phyloP scores from a whole-genome alignment of 1,140 invertebrate species.

The Eubasilissa regina region DNA sequence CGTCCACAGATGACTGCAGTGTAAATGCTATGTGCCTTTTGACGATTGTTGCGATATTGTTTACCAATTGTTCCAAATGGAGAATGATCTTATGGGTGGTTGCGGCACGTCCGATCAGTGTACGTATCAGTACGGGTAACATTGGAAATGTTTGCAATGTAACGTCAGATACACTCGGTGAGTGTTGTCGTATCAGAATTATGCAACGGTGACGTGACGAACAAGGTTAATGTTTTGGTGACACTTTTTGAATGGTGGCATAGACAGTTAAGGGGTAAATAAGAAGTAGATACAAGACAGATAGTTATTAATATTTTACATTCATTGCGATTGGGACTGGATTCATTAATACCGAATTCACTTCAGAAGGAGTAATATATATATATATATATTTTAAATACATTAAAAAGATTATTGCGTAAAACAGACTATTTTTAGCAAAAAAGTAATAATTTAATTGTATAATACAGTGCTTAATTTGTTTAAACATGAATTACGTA shows the following conservation, averaged over 20 bases:
- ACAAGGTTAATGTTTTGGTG: neutral
- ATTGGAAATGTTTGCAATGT: conserved; percentile 34
- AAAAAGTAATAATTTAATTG: too few species aligned
- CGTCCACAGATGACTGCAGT: neutral
- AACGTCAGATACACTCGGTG: conserved; percentile 21
- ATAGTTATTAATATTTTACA: too few species aligned
- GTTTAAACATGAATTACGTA: too few species aligned
- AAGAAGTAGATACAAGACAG: too few species aligned
- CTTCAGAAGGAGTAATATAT: too few species aligned
- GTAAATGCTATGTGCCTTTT: neutral
- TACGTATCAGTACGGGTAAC: conserved; percentile 2
- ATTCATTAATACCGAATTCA: too few species aligned
- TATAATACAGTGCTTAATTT: too few species aligned
- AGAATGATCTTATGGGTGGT: conserved; percentile 15
- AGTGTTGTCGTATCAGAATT: conserved; percentile 32
- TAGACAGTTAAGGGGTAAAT: too few species aligned
- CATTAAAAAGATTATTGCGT: too few species aligned
- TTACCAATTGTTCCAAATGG: neutral
- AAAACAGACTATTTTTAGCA: too few species aligned
- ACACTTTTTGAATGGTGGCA: neutral
- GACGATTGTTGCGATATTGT: conserved; percentile 3
- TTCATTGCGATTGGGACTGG: too few species aligned
- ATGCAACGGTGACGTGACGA: neutral
- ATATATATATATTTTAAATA: too few species aligned
- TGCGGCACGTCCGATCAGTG: conserved; percentile 32